These are phyloP conservation scores for Drosophila guanche DNA, from an alignment of 1,140 invertebrate species.

Conservation along the genomic window DNA sequence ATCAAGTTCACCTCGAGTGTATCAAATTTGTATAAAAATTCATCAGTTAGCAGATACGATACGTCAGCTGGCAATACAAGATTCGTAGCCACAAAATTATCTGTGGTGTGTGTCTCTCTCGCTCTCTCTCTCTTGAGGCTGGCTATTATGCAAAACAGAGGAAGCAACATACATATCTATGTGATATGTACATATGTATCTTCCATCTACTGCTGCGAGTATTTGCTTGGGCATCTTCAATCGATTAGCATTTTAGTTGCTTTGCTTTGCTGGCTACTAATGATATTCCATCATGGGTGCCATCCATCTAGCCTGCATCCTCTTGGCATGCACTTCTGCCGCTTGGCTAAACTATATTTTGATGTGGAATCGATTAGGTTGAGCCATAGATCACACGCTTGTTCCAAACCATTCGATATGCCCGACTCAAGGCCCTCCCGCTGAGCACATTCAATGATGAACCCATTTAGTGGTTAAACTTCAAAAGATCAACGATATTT, in stretches of 20 bases:
- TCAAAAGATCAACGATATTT: no score
- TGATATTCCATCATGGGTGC: constrained; percentile 49
- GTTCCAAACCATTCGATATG: constrained; percentile 52
- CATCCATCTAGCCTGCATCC: constrained; percentile 7
- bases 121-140: constrained; percentile 5
- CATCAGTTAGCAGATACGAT: constrained; percentile 76
- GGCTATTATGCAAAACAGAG: constrained; percentile 75
- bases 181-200: constrained; percentile 25
- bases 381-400: constrained; percentile 59
- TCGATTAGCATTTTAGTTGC: constrained; percentile 69
- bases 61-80: constrained; percentile 68
- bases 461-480: no score
- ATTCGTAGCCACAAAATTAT: constrained; percentile 16
- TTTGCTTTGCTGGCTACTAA: constrained; percentile 46
- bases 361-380: constrained; percentile 48
- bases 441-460: neutral
- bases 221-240: constrained; percentile 38
- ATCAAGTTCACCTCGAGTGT: constrained; percentile 82
- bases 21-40: constrained; percentile 82
- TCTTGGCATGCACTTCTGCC: constrained; percentile 42
- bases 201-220: neutral
- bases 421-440: constrained; percentile 39
- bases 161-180: constrained; percentile 49
- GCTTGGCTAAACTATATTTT: constrained; percentile 53
- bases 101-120: constrained; percentile 15